phyloP scores from a whole-genome alignment of 2,113 vertebrate species.

The Crotalus tigris region DNA sequence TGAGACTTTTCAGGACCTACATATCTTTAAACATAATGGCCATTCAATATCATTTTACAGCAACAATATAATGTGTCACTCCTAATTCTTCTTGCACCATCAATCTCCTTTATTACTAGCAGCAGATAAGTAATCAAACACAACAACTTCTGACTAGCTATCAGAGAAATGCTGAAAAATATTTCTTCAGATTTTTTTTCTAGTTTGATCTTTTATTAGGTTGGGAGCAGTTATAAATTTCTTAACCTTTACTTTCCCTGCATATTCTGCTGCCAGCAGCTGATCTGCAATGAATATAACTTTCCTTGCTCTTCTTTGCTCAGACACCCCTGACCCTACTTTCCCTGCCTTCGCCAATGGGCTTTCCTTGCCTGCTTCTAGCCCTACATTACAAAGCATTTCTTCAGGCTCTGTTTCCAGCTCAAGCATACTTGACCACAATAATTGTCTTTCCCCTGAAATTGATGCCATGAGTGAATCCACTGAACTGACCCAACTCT shows the following conservation, averaged over 20 bases:
- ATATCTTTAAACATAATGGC: background rate
- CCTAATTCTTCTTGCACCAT: background rate
- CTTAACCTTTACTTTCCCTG: background rate
- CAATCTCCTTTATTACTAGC: background rate
- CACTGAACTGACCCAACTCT: background rate
- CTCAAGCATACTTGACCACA: constrained; percentile 20
- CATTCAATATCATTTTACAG: background rate
- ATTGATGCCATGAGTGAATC: constrained; percentile 2
- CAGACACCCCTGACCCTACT: constrained; percentile 14
- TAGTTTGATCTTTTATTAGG: background rate
- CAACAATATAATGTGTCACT: background rate
- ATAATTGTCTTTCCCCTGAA: constrained; percentile 10
- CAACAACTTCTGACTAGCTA: background rate
- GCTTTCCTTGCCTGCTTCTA: constrained; percentile 20
- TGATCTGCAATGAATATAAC: background rate
- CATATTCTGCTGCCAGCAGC: background rate
- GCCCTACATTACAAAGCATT: constrained; percentile 2
- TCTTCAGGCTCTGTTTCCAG: constrained; percentile 14
- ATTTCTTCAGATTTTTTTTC: background rate
- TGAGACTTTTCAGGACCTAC: background rate
- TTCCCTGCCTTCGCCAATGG: background rate
- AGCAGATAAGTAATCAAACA: background rate
- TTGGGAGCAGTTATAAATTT: background rate
- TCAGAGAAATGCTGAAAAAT: background rate
- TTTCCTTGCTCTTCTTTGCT: constrained; percentile 29